phyloP scores from a whole-genome alignment of 1,140 invertebrate genomes.

The Sarcophaga bullata region DNA sequence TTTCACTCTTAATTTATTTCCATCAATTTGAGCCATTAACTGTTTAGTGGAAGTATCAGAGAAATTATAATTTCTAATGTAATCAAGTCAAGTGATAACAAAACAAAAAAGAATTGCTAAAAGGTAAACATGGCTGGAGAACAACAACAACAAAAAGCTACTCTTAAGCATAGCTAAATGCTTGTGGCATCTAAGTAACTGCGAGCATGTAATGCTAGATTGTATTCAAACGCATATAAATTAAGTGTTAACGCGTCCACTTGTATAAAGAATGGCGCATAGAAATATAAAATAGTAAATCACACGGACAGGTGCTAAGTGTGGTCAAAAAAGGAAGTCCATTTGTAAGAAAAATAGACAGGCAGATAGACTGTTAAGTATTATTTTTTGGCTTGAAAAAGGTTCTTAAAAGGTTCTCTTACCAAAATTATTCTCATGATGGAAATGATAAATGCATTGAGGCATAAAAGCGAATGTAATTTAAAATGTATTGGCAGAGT shows the following conservation, averaged over 20 bases:
- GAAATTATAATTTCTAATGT: slow-evolving; percentile 66
- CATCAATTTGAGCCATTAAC: neutral
- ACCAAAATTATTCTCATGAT: neutral
- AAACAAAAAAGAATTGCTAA: neutral
- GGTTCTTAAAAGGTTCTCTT: neutral
- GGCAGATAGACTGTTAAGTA: neutral
- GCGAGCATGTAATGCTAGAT: neutral
- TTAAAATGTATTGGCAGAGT: too few species aligned
- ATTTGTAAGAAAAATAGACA: too few species aligned
- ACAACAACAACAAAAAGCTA: neutral
- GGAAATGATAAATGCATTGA: neutral
- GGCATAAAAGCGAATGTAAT: neutral
- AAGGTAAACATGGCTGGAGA: neutral
- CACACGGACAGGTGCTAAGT: slow-evolving; percentile 42
- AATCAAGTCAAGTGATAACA: slow-evolving; percentile 62
- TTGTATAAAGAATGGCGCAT: neutral
- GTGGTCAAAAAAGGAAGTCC: neutral
- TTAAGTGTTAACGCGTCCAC: neutral
- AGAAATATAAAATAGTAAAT: slow-evolving; percentile 38
- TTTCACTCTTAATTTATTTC: neutral
- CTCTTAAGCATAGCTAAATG: neutral
- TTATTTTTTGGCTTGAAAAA: too few species aligned
- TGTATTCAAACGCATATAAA: neutral
- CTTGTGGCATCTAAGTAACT: neutral
- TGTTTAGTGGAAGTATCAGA: slow-evolving; percentile 40